Percentiles rank a stretch among this genome's conserved stretches.
Conservation (phyloP, 2,888 invertebrate genomes). For the Eupithecia vulgata region DNA sequence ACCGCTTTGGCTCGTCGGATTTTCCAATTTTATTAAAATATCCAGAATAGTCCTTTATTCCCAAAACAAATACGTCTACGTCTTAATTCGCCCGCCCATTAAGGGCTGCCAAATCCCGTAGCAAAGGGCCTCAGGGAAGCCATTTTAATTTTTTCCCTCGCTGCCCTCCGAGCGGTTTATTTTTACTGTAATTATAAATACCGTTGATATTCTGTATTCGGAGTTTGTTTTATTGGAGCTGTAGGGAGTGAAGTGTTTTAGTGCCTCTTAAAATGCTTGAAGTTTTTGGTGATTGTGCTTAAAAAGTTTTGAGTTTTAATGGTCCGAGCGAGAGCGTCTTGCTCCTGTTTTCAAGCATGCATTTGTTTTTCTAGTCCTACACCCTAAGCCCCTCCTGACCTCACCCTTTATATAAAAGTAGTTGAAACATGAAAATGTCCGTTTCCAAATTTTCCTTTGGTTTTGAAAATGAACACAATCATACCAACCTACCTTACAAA, state of each 20-base stretch:
- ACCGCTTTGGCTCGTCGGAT: background rate
- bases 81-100: conserved; percentile 40
- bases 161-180: conserved; percentile 65
- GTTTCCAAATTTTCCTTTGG: too few species aligned
- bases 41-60: background rate
- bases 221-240: conserved; percentile 28
- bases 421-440: too few species aligned
- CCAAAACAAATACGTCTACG: conserved; percentile 32
- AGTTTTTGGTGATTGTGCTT: background rate
- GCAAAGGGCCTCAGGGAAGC: conserved; percentile 44
- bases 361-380: too few species aligned
- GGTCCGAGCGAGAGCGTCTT: background rate
- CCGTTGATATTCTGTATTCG: conserved; percentile 45
- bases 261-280: conserved; percentile 2
- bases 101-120: conserved; percentile 34
- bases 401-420: too few species aligned
- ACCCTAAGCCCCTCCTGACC: too few species aligned
- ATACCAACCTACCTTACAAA: too few species aligned
- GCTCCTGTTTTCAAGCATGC: background rate
- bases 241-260: conserved; percentile 14
- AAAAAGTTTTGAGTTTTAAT: background rate
- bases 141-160: conserved; percentile 79
- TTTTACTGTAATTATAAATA: conserved; percentile 74
- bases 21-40: background rate
- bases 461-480: too few species aligned